Conservation (phyloP, 2,797 vertebrate species). For the Xenopus petersii region DNA sequence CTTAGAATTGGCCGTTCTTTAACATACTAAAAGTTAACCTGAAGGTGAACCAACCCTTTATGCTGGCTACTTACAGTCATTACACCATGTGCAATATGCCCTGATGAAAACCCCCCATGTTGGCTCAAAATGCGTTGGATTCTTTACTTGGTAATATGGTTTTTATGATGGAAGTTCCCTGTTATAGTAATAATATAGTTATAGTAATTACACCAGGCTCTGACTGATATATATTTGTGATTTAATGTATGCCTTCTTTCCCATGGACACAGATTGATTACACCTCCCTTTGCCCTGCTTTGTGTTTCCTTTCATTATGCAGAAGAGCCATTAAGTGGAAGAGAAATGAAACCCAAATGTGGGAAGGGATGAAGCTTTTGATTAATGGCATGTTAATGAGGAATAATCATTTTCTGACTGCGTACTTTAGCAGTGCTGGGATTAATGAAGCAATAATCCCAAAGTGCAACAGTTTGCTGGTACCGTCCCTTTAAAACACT, state of each 20-base stretch:
- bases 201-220: too few relatives aligned
- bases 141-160: too few relatives aligned
- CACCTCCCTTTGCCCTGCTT: not conserved
- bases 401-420: not conserved
- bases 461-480: not conserved
- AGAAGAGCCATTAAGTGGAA: not conserved
- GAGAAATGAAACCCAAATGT: not conserved
- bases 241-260: not conserved
- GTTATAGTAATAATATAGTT: too few relatives aligned
- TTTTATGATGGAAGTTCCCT: too few relatives aligned
- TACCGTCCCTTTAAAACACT: not conserved
- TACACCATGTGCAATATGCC: too few relatives aligned
- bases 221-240: too few relatives aligned
- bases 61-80: too few relatives aligned
- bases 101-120: too few relatives aligned
- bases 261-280: not conserved
- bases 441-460: not conserved
- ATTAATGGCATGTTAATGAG: not conserved
- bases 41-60: too few relatives aligned
- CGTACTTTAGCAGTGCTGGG: not conserved
- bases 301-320: not conserved
- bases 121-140: too few relatives aligned
- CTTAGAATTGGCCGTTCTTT: too few relatives aligned
- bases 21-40: too few relatives aligned
- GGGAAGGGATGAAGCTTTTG: not conserved